A percentile compares a stretch with the other conserved stretches of the same genome.
Evolutionary conservation across 53 echinoderm and acorn worm species (phyloP).

Genomic region (Astropecten irregularis): DNA sequence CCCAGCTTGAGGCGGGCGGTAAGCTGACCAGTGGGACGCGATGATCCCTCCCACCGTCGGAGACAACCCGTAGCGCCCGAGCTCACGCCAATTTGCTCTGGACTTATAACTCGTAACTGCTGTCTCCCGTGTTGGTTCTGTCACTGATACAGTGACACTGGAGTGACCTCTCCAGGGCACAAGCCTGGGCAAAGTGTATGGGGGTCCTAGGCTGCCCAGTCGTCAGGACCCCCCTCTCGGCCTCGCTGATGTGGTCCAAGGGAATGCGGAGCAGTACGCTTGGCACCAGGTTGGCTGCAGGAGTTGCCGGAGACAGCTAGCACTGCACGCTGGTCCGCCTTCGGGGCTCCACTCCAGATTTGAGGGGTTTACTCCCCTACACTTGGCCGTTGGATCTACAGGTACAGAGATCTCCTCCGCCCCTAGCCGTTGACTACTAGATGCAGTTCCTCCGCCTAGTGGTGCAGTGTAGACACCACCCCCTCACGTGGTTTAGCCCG

Average conservation of each 20-base stretch:
- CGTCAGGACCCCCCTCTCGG: too few relatives aligned
- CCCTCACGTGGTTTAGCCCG: conserved; percentile 48
- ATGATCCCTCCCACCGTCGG: conserved; percentile 65
- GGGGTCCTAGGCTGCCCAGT: conserved; percentile 51
- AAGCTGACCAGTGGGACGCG: conserved; percentile 49
- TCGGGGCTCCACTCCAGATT: conserved; percentile 57
- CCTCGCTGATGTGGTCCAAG: conserved; percentile 59
- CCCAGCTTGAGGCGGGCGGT: conserved; percentile 32
- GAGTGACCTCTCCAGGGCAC: conserved; percentile 71
- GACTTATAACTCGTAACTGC: conserved; percentile 80
- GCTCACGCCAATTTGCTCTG: conserved; percentile 41
- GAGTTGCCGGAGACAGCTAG: conserved; percentile 55
- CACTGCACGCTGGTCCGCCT: conserved; percentile 27
- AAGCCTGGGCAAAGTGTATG: conserved; percentile 59
- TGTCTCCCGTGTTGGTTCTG: conserved; percentile 70
- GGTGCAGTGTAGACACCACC: neutral
- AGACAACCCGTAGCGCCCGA: conserved; percentile 32
- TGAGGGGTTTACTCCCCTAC: conserved; percentile 27
- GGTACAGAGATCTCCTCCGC: too few relatives aligned
- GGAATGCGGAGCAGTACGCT: conserved; percentile 55
- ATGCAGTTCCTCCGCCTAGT: neutral
- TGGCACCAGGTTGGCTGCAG: conserved; percentile 60
- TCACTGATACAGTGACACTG: conserved; percentile 26
- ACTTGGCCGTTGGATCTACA: conserved; percentile 30
- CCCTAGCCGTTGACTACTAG: neutral